Percentiles rank a stretch among this genome's conserved stretches.
phyloP scores from a whole-genome alignment of 2,888 invertebrate genomes.

The Callosobruchus maculatus region DNA sequence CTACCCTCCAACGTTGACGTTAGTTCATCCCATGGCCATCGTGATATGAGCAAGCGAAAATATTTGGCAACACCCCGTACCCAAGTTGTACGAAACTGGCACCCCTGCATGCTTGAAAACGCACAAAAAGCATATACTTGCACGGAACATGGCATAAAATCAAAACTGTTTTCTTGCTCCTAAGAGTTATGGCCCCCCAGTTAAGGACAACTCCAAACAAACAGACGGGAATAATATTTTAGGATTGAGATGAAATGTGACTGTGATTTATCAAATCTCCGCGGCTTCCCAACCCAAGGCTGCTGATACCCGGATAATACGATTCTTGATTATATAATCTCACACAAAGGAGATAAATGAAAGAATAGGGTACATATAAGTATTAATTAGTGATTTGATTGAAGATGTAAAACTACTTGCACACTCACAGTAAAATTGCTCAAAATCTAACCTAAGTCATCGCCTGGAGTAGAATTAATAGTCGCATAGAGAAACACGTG shows the following conservation, averaged over 20 bases:
- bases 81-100: too few species aligned
- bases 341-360: background rate
- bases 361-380: background rate
- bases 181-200: constrained; percentile 33
- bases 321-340: background rate
- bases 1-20: too few species aligned
- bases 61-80: too few species aligned
- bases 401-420: too few species aligned
- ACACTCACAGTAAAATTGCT: too few species aligned
- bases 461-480: too few species aligned
- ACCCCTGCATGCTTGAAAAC: background rate
- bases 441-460: too few species aligned
- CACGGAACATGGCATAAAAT: constrained; percentile 13
- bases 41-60: too few species aligned
- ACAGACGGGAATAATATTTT: constrained; percentile 49
- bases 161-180: constrained; percentile 32
- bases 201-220: constrained; percentile 45
- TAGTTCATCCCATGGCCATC: too few species aligned
- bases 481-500: too few species aligned
- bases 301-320: background rate
- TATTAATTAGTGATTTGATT: too few species aligned
- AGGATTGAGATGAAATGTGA: constrained; percentile 47
- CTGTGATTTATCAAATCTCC: constrained; percentile 41
- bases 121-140: background rate
- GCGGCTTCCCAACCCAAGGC: constrained; percentile 6